phyloP scores from a whole-genome alignment of 2,888 invertebrate species.

The Leucophora obtusa region DNA sequence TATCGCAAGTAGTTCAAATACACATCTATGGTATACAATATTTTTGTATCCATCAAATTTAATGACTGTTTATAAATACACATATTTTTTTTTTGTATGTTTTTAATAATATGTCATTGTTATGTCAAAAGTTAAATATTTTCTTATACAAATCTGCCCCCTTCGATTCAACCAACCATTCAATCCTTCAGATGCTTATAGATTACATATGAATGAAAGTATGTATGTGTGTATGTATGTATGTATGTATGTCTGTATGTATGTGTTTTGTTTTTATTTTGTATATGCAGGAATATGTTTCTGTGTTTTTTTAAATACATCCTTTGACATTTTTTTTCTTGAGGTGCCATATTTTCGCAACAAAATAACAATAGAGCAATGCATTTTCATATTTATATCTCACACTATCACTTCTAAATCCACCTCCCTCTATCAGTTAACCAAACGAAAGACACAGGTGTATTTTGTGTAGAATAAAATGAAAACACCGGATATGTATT shows the following conservation, averaged over 20 bases:
- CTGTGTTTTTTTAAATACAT: constrained; percentile 37
- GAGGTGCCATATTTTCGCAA: constrained; percentile 54
- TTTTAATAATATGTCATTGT: constrained; percentile 46
- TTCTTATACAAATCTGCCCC: constrained; percentile 32
- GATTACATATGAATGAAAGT: constrained; percentile 9
- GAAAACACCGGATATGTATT: constrained; percentile 57
- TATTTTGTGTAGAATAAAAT: constrained; percentile 44
- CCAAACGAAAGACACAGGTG: constrained; percentile 51
- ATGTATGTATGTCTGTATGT: no score
- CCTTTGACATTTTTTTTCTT: constrained; percentile 60
- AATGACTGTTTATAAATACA: constrained; percentile 30
- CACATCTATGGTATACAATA: neutral
- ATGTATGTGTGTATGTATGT: constrained; percentile 2
- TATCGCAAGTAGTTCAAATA: neutral
- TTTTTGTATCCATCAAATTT: constrained; percentile 33
- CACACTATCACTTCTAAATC: neutral
- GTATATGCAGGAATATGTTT: neutral
- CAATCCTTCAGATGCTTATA: constrained; percentile 21
- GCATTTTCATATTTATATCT: constrained; percentile 40
- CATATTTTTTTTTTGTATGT: neutral
- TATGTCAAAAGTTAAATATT: constrained; percentile 58
- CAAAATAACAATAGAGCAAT: constrained; percentile 53
- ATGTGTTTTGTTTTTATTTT: constrained; percentile 1
- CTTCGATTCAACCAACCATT: constrained; percentile 15
- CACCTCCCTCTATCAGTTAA: neutral